These are phyloP conservation scores for Athripsodes cinereus DNA, from an alignment of 2,888 invertebrate genomes.

Conservation along the genomic window DNA sequence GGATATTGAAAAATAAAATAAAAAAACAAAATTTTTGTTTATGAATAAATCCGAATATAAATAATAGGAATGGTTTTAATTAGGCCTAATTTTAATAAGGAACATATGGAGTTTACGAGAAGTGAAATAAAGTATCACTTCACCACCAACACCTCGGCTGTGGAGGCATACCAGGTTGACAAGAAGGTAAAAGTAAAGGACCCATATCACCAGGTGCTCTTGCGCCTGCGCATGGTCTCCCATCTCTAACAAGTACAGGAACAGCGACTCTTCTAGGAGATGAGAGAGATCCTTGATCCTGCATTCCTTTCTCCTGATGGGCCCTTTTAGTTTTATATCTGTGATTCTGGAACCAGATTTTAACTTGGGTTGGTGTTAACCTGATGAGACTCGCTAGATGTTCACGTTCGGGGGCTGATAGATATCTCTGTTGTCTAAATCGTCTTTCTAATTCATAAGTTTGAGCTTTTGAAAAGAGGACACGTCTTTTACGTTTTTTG, in stretches of 20 bases:
- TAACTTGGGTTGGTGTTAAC: constrained; percentile 94
- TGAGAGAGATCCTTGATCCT: constrained; percentile 61
- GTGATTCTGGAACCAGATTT: constrained; percentile 99
- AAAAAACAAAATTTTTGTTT: too few relatives aligned
- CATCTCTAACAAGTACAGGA: constrained; percentile 90
- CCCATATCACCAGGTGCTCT: constrained; percentile 47
- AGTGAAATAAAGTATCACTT: constrained; percentile 28
- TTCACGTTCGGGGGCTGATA: constrained; percentile 96
- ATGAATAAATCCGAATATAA: background rate
- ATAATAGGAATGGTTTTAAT: background rate
- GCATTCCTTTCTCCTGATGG: constrained; percentile 83
- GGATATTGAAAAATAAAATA: too few relatives aligned
- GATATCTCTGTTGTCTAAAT: constrained; percentile 92
- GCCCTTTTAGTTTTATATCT: constrained; percentile 99
- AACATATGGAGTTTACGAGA: background rate
- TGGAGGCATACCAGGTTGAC: constrained; percentile 36
- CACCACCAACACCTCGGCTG: constrained; percentile 52
- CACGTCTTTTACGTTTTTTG: constrained; percentile 92
- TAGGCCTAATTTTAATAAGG: background rate
- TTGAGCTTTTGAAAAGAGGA: constrained; percentile 95
- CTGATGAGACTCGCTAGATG: constrained; percentile 92
- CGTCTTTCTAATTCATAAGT: constrained; percentile 93
- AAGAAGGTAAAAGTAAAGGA: constrained; percentile 46
- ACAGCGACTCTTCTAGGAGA: constrained; percentile 91
- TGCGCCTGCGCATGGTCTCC: constrained; percentile 77